Base-by-base conservation (phyloP, 2,113 vertebrate genomes). In the Acrocephalus arundinaceus region DNA sequence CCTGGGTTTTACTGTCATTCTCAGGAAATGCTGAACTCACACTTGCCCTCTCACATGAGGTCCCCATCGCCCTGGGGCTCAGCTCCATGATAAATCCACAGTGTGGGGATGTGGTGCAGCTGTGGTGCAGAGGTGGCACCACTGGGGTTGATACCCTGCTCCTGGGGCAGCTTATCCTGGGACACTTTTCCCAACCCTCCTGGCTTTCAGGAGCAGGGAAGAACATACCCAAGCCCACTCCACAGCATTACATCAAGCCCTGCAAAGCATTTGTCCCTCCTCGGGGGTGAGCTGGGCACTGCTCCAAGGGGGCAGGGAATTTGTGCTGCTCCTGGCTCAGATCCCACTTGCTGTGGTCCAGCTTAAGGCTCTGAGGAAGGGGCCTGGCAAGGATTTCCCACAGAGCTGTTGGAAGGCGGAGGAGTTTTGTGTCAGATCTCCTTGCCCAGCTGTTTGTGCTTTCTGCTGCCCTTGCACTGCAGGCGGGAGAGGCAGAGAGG, bases 11-110 rank as follows among this genome's bases (percentile, higher is more conserved):
- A 20, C 59, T 1, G 0, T 33, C 54, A 30, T 14, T 63, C 54
- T 59, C 21, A 45, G 49, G 67, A 52, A 89, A 52, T 2, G 8
- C 37, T 59, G 15, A 83, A n/a, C 35, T 94, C 63, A 59, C 27
- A 1, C 30, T 24, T 43, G 3, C 30, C 27, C 12, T 25, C 76
- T 68, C 35, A 9, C 45, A 8, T 3, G 0, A 4, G 11, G 37
- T 63, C 35, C 49, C 49, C 27, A 2, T 45, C 0, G 0, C 62
- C 55, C 62, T 51, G 43, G 18, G 70, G 31, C 27, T 62, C 43
- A 20, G 41, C 76, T 81, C 49, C 23, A 6, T 39, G 43, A 11
- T 5, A 45, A 30, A 63, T 24, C 55, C 55, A 13, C 19, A 2
- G 27, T 4, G 28, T 57, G 41, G 62, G 27, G 49, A 45, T 2